Conservation (phyloP, 2,797 vertebrate species). For the Tokudaia tokunoshimensis region DNA sequence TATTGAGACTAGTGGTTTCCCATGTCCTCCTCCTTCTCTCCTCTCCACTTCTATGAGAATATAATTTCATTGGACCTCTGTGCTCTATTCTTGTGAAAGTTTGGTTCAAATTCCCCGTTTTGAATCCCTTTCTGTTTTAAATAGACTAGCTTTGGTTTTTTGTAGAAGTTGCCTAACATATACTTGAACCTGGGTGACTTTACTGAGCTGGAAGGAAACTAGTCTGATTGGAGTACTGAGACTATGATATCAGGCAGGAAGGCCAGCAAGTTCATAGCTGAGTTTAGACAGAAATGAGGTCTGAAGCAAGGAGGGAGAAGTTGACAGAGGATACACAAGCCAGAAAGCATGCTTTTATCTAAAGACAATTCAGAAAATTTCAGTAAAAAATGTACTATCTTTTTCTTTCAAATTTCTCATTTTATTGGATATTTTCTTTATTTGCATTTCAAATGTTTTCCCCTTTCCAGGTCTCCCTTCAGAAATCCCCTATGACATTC, state of each 20-base stretch:
- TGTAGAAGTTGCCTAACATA: not conserved
- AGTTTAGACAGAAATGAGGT: not conserved
- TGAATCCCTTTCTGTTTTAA: not conserved
- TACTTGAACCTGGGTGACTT: not conserved
- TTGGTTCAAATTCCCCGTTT: not conserved
- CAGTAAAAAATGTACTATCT: not conserved
- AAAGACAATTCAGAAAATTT: slow-evolving; percentile 23
- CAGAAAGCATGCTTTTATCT: not conserved
- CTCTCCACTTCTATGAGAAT: not conserved
- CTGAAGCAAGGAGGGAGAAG: not conserved
- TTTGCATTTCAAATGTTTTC: no score
- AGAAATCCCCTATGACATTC: no score
- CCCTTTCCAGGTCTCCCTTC: no score
- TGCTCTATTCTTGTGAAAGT: not conserved
- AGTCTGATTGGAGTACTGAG: not conserved
- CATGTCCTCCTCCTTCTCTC: not conserved
- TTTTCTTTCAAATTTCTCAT: no score
- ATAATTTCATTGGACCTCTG: not conserved
- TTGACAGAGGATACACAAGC: not conserved
- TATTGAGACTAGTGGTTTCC: not conserved
- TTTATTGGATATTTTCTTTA: no score
- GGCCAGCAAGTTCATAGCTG: not conserved
- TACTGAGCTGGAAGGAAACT: not conserved
- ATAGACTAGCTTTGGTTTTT: slow-evolving; percentile 23
- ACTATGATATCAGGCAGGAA: not conserved